Base-by-base conservation (phyloP, 2,113 vertebrate genomes). In the Elanoides forficatus region DNA sequence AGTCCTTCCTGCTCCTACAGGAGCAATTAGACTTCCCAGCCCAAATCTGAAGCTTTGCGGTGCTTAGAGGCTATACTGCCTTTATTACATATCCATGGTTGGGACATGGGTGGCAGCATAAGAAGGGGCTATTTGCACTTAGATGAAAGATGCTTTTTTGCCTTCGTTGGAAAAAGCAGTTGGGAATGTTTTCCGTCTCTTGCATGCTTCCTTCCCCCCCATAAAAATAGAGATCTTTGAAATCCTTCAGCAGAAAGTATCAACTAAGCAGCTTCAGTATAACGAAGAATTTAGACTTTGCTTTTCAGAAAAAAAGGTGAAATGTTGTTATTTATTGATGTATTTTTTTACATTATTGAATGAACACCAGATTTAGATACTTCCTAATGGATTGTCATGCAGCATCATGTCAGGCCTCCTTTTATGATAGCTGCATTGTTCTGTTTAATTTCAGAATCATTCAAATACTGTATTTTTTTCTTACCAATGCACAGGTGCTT, bases 401-500 rank as follows among this genome's bases (percentile, higher is more conserved):
- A 48, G 13, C 34, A 42, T 55, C 48, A 15, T 45, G 17, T 82
- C 50, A 70, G 63, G 12, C 36, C 43, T 50, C 21, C n/a, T 82
- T 82, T 89, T 52, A 29, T 55, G 36, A 30, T 26, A 68, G 40
- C 52, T 92, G 23, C n/a, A 22, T 55, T 89, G 18, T 90, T 94
- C 58, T 18, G 6, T 43, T 90, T 92, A 11, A 90, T 86, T 93
- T 83, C 62, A 58, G 80, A 91, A 32, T 80, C 30, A 88, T 66
- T 73, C 29, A 58, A 76, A 60, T 75, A 21, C 8, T 68, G 13
- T 42, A 6, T 79, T 91, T 88, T 74, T 38, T 79, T 75, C 42
- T 88, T 82, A 25, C 45, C 48, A 40, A 71, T 45, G 50, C 47
- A 3, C 85, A 99, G 99, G 99, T 99, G 10, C 99, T 99, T 92